Base-by-base conservation (phyloP, 1,140 invertebrate genomes). In the Scaptomyza graminum region DNA sequence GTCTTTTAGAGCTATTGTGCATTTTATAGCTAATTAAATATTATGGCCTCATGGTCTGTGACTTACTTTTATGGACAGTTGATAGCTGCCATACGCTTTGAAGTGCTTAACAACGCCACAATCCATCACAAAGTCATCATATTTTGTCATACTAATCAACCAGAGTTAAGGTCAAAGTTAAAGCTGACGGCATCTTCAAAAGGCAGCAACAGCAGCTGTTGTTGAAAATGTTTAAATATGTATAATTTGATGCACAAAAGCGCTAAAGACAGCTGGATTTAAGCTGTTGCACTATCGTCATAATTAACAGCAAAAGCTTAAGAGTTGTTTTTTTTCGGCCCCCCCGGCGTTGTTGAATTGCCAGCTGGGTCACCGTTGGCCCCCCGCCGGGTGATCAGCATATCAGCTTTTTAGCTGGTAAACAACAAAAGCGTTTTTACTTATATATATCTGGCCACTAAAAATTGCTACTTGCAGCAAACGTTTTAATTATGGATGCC, bases 401-500 rank as follows among this genome's bases (percentile, higher is more conserved):
- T 37, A 75, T 70, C 73, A 49, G 28, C 18, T 22, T 22, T 22
- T 22, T 22, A 22, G 18, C 18, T 3, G 4, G 4, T 22, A 22
- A 22, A 22, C 43, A 44, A n/a, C 41, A 52, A 28, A 7, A 46
- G 22, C 22, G 57, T 71, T 71, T 22, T 22, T n/a, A n/a, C n/a
- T 22, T 22, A 3, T 62, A 71, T 73, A 66, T 73, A 66, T 76
- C n/a, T 49, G 60, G 46, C 66, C 76, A 83, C 79, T 83, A 84
- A 84, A 76, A 76, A n/a, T 47, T 76, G 75, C 79, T 60, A 71
- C 65, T 82, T 68, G 64, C 61, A 67, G 80, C 73, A 80, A 74
- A 80, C 81, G 85, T 77, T 84, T 84, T 80, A 84, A 77, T 85
- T 85, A 84, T 76, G 67, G 63, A 71, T 74, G 79, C 70, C 66